A percentile compares a stretch with the other conserved stretches of the same genome.
Conservation (phyloP, 2,888 invertebrate species). For the Ennomos fuscantarius region DNA sequence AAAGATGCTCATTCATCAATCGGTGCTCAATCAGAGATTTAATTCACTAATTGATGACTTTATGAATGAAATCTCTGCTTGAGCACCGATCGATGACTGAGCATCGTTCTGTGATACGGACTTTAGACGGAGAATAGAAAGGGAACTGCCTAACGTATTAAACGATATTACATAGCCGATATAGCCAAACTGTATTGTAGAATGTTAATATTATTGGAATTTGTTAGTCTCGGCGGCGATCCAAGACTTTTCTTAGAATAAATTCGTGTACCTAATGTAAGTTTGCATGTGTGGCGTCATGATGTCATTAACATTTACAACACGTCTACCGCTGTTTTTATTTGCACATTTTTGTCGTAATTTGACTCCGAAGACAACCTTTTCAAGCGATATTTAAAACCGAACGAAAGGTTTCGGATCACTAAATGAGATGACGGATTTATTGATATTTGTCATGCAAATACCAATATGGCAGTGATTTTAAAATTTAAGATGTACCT, state of each 20-base stretch:
- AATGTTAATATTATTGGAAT: not conserved
- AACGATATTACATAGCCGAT: too few relatives aligned
- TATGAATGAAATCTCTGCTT: too few relatives aligned
- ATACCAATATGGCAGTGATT: conserved; percentile 6
- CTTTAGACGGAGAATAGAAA: too few relatives aligned
- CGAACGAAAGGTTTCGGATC: conserved; percentile 9
- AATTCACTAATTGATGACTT: too few relatives aligned
- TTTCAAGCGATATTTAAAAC: conserved; percentile 36
- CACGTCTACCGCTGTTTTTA: conserved; percentile 17
- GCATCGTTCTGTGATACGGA: too few relatives aligned
- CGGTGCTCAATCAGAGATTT: too few relatives aligned
- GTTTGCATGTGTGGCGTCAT: not conserved
- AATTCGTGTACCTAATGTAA: not conserved
- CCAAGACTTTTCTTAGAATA: conserved; percentile 20
- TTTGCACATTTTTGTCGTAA: conserved; percentile 20
- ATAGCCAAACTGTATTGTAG: not conserved
- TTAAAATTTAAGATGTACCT: not conserved
- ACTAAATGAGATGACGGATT: conserved; percentile 8
- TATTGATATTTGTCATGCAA: conserved; percentile 9
- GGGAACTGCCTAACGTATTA: too few relatives aligned
- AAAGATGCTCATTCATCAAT: too few relatives aligned
- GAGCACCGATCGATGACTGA: too few relatives aligned
- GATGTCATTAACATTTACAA: conserved; percentile 29
- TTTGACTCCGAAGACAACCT: conserved; percentile 20
- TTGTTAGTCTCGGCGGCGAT: not conserved